Conservation (phyloP, 2,888 invertebrate species). For the Tetranychus truncatus region DNA sequence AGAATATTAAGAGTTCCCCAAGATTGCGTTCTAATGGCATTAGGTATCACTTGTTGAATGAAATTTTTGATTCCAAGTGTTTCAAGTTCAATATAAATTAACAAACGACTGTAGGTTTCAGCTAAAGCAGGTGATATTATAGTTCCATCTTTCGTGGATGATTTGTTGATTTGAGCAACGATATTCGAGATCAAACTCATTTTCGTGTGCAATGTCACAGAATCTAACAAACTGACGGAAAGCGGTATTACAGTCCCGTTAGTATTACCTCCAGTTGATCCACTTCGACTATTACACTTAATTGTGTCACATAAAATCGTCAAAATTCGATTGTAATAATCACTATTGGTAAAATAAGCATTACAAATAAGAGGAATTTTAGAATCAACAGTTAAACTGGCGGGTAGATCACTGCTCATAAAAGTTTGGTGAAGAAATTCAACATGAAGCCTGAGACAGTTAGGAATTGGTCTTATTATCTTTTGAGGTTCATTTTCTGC, state of each 20-base stretch:
- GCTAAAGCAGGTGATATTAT: constrained; percentile 75
- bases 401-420: constrained; percentile 34
- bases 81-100: constrained; percentile 91
- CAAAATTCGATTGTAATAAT: constrained; percentile 78
- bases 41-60: constrained; percentile 55
- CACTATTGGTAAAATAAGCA: constrained; percentile 66
- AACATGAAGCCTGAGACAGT: constrained; percentile 59
- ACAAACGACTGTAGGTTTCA: constrained; percentile 75
- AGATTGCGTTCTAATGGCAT: constrained; percentile 74
- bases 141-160: constrained; percentile 49
- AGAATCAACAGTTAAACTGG: constrained; percentile 57
- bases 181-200: constrained; percentile 57
- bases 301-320: constrained; percentile 71
- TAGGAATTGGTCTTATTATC: constrained; percentile 57
- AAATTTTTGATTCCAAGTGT: constrained; percentile 90
- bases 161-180: constrained; percentile 64
- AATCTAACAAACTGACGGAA: constrained; percentile 78
- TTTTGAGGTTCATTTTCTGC: constrained; percentile 63
- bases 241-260: constrained; percentile 62
- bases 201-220: constrained; percentile 82
- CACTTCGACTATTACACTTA: constrained; percentile 22
- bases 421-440: constrained; percentile 62
- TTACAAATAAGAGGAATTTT: constrained; percentile 79
- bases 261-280: constrained; percentile 27
- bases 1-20: constrained; percentile 90